These are phyloP conservation scores for Chrysina gloriosa DNA, from an alignment of 2,888 invertebrate genomes.

Conservation along the genomic window DNA sequence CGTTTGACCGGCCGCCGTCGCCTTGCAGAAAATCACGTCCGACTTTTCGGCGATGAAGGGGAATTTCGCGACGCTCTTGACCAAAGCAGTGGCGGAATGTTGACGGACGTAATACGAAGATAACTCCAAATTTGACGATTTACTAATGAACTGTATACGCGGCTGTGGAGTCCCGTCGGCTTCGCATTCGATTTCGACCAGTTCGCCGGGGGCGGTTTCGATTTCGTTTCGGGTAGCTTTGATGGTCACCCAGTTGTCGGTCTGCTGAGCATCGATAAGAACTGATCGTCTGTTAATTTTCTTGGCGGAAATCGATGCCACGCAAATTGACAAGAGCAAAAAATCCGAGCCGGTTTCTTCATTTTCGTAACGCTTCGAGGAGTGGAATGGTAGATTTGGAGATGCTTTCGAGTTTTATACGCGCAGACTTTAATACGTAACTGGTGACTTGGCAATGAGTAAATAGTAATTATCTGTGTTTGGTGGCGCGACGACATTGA, in stretches of 20 bases:
- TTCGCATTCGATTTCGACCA: constrained; percentile 79
- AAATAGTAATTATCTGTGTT: too few relatives aligned
- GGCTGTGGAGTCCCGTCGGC: constrained; percentile 83
- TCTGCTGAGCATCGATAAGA: constrained; percentile 39
- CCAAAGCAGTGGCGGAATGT: constrained; percentile 68
- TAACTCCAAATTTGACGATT: constrained; percentile 73
- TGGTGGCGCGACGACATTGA: too few relatives aligned
- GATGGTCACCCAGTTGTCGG: constrained; percentile 74
- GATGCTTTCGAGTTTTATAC: too few relatives aligned
- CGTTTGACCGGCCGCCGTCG: constrained; percentile 71
- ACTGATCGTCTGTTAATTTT: constrained; percentile 26
- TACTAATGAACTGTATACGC: constrained; percentile 82
- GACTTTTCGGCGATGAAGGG: constrained; percentile 76
- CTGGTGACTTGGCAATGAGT: too few relatives aligned
- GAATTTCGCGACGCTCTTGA: constrained; percentile 75
- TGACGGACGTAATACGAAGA: constrained; percentile 71
- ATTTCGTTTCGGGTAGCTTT: constrained; percentile 67
- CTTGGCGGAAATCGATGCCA: neutral
- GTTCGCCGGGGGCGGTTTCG: constrained; percentile 62
- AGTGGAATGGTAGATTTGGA: too few relatives aligned
- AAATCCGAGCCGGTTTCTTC: too few relatives aligned
- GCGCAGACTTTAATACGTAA: too few relatives aligned
- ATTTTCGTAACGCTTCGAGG: neutral
- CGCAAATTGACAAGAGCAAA: neutral
- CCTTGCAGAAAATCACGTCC: constrained; percentile 82